A percentile compares a stretch with the other conserved stretches of the same genome.
These are phyloP conservation scores for Erebia palarica DNA, from an alignment of 2,888 invertebrate species.

Conservation along the genomic window DNA sequence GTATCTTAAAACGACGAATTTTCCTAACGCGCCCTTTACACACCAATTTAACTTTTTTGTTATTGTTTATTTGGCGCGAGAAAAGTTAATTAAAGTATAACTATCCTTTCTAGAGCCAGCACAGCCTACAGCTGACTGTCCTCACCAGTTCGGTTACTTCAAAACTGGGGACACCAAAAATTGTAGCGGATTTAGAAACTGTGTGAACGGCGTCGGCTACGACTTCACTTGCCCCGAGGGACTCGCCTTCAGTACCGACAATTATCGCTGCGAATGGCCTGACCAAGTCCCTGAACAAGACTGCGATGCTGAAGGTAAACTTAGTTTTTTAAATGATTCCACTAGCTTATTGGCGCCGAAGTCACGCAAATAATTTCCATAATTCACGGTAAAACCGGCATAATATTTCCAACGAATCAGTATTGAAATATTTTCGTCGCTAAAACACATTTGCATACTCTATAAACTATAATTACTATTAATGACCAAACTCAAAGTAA, in stretches of 20 bases:
- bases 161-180: conserved; percentile 83
- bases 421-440: conserved; percentile 1
- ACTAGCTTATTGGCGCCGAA: background rate
- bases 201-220: conserved; percentile 89
- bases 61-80: background rate
- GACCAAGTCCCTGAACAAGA: conserved; percentile 86
- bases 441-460: conserved; percentile 4
- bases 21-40: too few species aligned
- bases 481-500: too few species aligned
- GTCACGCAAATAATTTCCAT: conserved; percentile 14
- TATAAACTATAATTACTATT: background rate
- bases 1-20: too few species aligned
- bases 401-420: background rate
- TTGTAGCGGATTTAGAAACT: conserved; percentile 92
- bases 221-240: conserved; percentile 92
- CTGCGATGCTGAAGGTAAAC: conserved; percentile 90
- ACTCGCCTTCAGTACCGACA: conserved; percentile 87
- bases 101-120: conserved; percentile 81
- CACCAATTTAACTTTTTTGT: background rate
- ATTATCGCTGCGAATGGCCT: conserved; percentile 93
- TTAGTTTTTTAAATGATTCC: background rate
- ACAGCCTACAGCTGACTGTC: conserved; percentile 89
- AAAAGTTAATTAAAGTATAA: background rate
- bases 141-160: conserved; percentile 92
- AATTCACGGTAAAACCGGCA: conserved; percentile 13